A percentile compares a stretch with the other conserved stretches of the same genome.
Conservation (phyloP, 2,888 invertebrate genomes). For the Ariolimax columbianus region DNA sequence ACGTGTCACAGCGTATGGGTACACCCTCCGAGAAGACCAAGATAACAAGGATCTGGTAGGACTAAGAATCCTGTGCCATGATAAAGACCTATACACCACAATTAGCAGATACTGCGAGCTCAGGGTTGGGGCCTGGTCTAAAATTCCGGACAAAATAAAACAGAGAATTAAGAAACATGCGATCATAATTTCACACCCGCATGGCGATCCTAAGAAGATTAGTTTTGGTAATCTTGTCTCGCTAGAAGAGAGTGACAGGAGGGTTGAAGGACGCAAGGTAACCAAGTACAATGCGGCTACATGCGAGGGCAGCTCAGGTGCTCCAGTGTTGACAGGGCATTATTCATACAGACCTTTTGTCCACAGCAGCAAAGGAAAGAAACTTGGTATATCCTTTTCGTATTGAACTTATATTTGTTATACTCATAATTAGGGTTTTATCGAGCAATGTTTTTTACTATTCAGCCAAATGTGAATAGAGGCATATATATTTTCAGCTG, state of each 20-base stretch:
- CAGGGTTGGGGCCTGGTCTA: neutral
- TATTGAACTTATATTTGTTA: neutral
- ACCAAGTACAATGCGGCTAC: constrained; percentile 28
- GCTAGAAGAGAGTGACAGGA: constrained; percentile 1
- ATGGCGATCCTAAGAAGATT: constrained; percentile 31
- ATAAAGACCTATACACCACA: constrained; percentile 11
- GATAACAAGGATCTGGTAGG: constrained; percentile 41
- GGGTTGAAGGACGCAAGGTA: neutral
- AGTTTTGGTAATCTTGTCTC: constrained; percentile 22
- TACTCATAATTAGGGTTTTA: neutral
- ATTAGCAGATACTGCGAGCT: neutral
- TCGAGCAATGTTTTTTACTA: neutral
- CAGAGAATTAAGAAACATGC: constrained; percentile 25
- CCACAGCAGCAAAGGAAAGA: constrained; percentile 17
- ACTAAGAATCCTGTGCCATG: constrained; percentile 37
- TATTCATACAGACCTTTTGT: constrained; percentile 28
- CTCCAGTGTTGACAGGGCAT: constrained; percentile 36
- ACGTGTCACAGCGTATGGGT: constrained; percentile 13
- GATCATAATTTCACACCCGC: constrained; percentile 45
- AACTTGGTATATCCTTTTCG: neutral
- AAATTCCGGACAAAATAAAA: constrained; percentile 27
- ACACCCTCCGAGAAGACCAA: neutral
- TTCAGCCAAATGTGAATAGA: too few relatives aligned
- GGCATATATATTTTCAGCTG: too few relatives aligned
- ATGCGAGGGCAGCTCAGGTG: constrained; percentile 40